Base-by-base conservation (phyloP, 2,113 vertebrate species). In the Lethenteron reissneri region DNA sequence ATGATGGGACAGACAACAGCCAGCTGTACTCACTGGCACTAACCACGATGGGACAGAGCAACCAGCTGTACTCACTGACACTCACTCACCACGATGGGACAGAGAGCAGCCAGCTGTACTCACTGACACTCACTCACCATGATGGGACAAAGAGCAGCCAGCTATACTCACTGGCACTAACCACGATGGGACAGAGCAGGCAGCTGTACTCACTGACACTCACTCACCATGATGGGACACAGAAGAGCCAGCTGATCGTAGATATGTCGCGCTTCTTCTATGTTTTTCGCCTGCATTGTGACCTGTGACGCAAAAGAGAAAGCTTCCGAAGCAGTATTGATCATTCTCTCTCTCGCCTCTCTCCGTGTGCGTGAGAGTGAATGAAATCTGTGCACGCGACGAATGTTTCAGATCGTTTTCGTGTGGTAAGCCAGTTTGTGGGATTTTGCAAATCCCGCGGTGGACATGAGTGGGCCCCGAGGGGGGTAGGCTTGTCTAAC, bases 241-340 rank as follows among this genome's bases (percentile, higher is more conserved):
- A 99, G 92, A 0, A 89, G 89, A 11, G 92, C 92, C 70, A 99
- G 83, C 75, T 99, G 94, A 81, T 99, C 94, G 76, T 99, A 99
- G 69, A 99, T 89, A 75, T 89, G 95, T 58, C 94, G 84, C 11
- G 94, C 94, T 80, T 99, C 94, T n/a, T 81, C 85, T 78, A 99
- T 97, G 80, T 91, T 99, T 78, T 92, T 96, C 74, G 94, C 94
- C 75, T 99, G 94, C 82, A 97, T 95, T 17, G 94, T 97, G 73
- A 99, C 92, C 94, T 99, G 77, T 41, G 41, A 41, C 3, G 41
- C 41, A 41, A 41, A 6, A 41, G 41, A 41, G 41, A 41, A 41
- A 41, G 41, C 41, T 41, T 41, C 41, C 41, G 41, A 6, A 41
- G 41, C 41, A 41, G 41, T 41, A 41, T 41, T 41, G 41, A 41